Evolutionary conservation across 2,113 vertebrate species (phyloP), one percentile per base, ranked within the genome.

Genomic region (Motacilla tschutschensis): DNA sequence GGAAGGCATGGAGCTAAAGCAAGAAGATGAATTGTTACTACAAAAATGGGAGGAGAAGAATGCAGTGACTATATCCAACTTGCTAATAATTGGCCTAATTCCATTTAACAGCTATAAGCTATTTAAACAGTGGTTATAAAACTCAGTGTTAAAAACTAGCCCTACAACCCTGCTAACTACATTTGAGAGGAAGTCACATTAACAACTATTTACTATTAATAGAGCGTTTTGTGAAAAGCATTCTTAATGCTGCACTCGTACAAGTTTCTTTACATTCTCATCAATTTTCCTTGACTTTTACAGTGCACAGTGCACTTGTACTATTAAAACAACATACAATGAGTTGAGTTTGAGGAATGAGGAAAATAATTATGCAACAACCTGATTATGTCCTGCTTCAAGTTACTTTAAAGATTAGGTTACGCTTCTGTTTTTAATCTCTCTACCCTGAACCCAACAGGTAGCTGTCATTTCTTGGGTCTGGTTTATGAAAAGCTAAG

Each of bases 281-380:
- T 36, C 17, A 54, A 75, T 59, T 44, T 77, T 38, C 54, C 21
- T 65, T 0, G 4, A 24, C 46, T 74, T 81, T 77, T 73, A 41
- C 47, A 79, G 47, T 19, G n/a, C 41, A 35, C 29, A 35, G 38
- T 6, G 38, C 21, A 26, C 57, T 33, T 51, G 26, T 46, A 41
- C 36, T 47, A 73, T 14, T 83, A 86, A 84, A 91, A 66, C 26
- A 84, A 66, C 31, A 85, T 17, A 79, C 40, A 85, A 65, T 20
- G 51, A 82, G 9, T 19, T 90, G 58, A n/a, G 22, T 78, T 89
- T 66, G 79, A 95, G 85, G 93, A 95, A 93, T 51, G 85, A 94
- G 83, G 91, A 84, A 93, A 90, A 71, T 26, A 90, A 80, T 95
- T 91, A 76, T 11, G 48, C 75, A 91, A 53, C 36, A 57, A 79